Evolutionary conservation across 2,113 vertebrate genomes (phyloP).

Genomic region (Strix aluco): DNA sequence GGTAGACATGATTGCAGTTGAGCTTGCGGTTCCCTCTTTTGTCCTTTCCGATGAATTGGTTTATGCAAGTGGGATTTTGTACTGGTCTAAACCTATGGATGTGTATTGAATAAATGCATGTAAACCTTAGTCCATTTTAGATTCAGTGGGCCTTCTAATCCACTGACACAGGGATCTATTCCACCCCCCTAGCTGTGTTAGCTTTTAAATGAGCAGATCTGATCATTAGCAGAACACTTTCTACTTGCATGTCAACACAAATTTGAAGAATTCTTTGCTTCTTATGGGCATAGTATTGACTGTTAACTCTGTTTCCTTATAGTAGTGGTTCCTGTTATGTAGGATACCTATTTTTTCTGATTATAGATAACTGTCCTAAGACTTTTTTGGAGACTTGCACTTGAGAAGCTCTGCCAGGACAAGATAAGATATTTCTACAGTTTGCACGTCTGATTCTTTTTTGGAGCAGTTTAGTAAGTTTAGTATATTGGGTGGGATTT

Average conservation of each 20-base stretch:
- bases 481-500: constrained; percentile 48
- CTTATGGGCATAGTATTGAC: neutral
- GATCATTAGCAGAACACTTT: neutral
- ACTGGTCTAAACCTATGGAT: fast-evolving
- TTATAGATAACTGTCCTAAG: neutral
- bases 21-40: neutral
- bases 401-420: neutral
- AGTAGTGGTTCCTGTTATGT: neutral
- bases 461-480: neutral
- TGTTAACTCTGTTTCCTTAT: neutral
- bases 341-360: neutral
- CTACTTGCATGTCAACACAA: neutral
- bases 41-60: neutral
- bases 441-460: neutral
- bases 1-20: neutral
- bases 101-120: fast-evolving
- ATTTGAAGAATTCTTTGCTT: neutral
- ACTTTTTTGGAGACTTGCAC: neutral
- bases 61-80: neutral
- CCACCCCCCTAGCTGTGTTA: neutral
- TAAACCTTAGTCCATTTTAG: neutral
- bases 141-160: neutral
- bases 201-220: neutral
- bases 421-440: neutral
- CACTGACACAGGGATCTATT: neutral